These are phyloP conservation scores for Gallinago media DNA, from an alignment of 2,113 vertebrate species.

Conservation along the genomic window DNA sequence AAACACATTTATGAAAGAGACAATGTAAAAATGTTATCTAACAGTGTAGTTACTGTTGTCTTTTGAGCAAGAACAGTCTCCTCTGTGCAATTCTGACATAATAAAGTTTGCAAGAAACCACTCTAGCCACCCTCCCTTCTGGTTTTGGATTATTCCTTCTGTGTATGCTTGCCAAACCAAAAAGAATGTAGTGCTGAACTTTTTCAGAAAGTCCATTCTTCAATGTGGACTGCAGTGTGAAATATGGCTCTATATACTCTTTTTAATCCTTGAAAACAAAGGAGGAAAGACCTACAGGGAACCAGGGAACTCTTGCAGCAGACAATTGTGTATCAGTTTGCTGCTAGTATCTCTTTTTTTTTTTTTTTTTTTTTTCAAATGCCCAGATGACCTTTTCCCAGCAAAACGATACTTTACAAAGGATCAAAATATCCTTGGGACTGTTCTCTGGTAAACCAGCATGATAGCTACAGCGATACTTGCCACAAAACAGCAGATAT, in stretches of 20 bases:
- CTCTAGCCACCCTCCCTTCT: background rate
- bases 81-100: background rate
- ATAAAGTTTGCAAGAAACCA: background rate
- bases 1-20: background rate
- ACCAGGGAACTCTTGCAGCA: background rate
- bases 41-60: background rate
- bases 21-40: background rate
- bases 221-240: background rate
- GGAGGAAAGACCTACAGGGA: background rate
- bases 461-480: background rate
- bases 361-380: background rate
- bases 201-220: background rate
- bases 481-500: background rate
- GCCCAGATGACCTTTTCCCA: background rate
- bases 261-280: conserved; percentile 20
- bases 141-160: background rate
- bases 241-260: background rate
- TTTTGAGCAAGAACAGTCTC: background rate
- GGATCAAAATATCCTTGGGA: background rate
- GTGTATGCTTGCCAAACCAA: background rate
- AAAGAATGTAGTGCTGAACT: background rate
- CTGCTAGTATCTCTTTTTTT: background rate
- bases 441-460: background rate
- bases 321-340: background rate
- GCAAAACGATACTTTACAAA: background rate